Evolutionary conservation across 2,113 vertebrate species (phyloP).

Genomic region (Microcebus griseorufus): DNA sequence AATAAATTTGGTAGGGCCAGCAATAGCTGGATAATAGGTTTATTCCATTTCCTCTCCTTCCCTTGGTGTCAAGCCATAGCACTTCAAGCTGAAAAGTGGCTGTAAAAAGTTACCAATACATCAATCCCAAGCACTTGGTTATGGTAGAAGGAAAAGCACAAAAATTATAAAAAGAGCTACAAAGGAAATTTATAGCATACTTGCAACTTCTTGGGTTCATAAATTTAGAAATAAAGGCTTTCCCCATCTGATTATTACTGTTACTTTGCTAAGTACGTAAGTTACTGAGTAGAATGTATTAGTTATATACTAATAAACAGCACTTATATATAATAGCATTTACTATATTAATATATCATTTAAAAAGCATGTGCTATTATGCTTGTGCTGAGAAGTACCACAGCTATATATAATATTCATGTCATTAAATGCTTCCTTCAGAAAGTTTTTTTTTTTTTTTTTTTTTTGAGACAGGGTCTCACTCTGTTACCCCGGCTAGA

Average conservation of each 20-base stretch:
- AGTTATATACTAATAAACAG: background rate
- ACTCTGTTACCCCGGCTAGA: too few relatives aligned
- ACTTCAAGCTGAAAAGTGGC: background rate
- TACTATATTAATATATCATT: background rate
- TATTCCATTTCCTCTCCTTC: background rate
- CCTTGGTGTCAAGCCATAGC: background rate
- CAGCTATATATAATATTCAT: background rate
- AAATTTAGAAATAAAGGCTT: background rate
- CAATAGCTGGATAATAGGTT: background rate
- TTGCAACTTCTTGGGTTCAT: background rate
- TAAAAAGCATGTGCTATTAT: background rate
- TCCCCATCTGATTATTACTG: background rate
- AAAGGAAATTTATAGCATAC: background rate
- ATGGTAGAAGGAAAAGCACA: background rate
- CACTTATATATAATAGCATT: background rate
- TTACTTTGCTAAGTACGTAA: background rate
- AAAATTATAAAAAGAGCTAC: background rate
- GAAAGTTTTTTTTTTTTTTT: background rate
- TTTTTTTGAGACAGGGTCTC: too few relatives aligned
- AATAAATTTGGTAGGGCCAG: constrained; percentile 12
- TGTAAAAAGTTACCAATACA: background rate
- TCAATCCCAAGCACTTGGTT: background rate
- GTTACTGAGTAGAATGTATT: background rate
- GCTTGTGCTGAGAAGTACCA: background rate
- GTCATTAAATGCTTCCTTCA: background rate